phyloP scores from a whole-genome alignment of 2,888 invertebrate genomes.

The Orthosia incerta region DNA sequence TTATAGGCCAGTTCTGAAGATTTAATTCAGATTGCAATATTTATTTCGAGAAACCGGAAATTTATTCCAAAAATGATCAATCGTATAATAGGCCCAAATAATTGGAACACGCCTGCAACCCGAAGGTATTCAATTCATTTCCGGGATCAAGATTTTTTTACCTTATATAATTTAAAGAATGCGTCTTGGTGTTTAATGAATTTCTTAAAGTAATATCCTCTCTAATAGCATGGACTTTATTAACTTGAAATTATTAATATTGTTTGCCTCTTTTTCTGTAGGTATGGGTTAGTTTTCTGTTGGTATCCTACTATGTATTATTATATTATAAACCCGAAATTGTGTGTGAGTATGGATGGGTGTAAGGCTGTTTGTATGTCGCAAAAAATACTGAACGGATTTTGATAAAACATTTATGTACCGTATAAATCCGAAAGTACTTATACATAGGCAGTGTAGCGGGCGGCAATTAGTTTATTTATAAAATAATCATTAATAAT shows the following conservation, averaged over 20 bases:
- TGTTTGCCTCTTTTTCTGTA: background rate
- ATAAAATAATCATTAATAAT: background rate
- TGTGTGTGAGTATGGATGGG: too few relatives aligned
- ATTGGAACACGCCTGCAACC: slow-evolving; percentile 45
- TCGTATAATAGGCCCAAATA: slow-evolving; percentile 40
- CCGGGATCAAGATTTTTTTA: slow-evolving; percentile 32
- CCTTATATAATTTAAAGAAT: slow-evolving; percentile 29
- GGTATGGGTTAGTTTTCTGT: background rate
- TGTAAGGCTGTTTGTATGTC: too few relatives aligned
- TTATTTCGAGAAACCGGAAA: slow-evolving; percentile 6
- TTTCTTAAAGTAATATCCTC: slow-evolving; percentile 17
- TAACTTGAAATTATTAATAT: background rate
- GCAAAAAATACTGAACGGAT: too few relatives aligned
- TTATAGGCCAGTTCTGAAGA: background rate
- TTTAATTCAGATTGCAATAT: slow-evolving; percentile 30
- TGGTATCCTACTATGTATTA: background rate
- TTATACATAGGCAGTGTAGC: too few relatives aligned
- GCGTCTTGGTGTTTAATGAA: slow-evolving; percentile 14
- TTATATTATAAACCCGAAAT: too few relatives aligned
- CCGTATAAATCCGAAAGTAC: too few relatives aligned
- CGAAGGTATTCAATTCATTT: slow-evolving; percentile 51
- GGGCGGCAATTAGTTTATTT: too few relatives aligned
- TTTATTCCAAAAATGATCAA: slow-evolving; percentile 35
- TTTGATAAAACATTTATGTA: too few relatives aligned
- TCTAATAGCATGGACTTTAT: slow-evolving; percentile 21